Evolutionary conservation across 2,888 invertebrate genomes (phyloP).

Genomic region (Erebia ligea): DNA sequence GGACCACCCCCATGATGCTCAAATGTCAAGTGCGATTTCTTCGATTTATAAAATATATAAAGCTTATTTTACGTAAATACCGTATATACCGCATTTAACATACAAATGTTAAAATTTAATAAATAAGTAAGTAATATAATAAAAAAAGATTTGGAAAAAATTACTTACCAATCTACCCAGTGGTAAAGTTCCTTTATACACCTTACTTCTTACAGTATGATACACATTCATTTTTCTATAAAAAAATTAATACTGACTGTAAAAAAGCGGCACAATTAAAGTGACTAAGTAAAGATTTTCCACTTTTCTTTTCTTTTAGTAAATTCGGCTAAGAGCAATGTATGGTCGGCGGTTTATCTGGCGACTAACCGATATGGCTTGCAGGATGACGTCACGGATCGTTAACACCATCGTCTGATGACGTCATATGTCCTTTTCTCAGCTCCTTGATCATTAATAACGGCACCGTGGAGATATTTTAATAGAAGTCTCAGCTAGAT

Average conservation of each 20-base stretch:
- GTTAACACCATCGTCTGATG: constrained; percentile 70
- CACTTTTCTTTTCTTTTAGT: constrained; percentile 30
- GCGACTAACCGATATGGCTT: constrained; percentile 61
- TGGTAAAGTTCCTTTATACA: constrained; percentile 55
- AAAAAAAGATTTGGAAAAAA: constrained; percentile 18
- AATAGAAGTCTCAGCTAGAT: constrained; percentile 30
- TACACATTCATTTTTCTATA: constrained; percentile 65
- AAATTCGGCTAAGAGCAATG: constrained; percentile 47
- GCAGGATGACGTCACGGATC: constrained; percentile 71
- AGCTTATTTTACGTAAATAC: too few relatives aligned
- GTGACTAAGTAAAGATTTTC: constrained; percentile 6
- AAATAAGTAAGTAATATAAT: not conserved
- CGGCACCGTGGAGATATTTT: constrained; percentile 36
- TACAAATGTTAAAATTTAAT: not conserved
- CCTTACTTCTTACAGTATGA: constrained; percentile 60
- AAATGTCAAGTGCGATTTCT: constrained; percentile 51
- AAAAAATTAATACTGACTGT: constrained; percentile 32
- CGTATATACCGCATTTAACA: constrained; percentile 26
- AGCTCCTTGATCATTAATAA: constrained; percentile 47
- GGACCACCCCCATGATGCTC: constrained; percentile 48
- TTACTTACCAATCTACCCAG: constrained; percentile 65
- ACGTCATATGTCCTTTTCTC: constrained; percentile 69
- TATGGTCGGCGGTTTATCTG: constrained; percentile 59
- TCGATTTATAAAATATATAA: not conserved
- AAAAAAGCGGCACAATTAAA: not conserved